Evolutionary conservation across 2,888 invertebrate species (phyloP), one percentile per base, ranked within the genome.

Genomic region (Tiliacea citrago): DNA sequence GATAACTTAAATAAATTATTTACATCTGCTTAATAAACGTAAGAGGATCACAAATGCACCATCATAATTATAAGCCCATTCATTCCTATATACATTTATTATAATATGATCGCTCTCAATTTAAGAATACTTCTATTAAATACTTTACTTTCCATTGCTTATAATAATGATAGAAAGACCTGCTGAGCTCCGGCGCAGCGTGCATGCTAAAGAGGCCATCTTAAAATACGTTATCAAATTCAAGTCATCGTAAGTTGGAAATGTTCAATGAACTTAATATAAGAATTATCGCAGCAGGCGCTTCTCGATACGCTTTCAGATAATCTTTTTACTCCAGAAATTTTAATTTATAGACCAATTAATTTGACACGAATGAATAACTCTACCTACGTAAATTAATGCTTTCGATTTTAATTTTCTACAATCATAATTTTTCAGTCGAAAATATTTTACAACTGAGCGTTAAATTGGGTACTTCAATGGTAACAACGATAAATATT

Each of bases 1-100:
- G 84, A 89, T 93, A 94, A 94, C 95, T 95, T 95, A 95, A 91
- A 91, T 84, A 94, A 94, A 94, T 91, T 96, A 95, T 96, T 94
- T 96, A 96, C 96, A 96, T 89, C 90, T 86, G 93, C 90, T 92
- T 91, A 90, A 74, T 90, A 86, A 93, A 92, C 88, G 82, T 91
- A 94, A 91, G 89, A 91, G 87, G 94, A 91, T 93, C 91, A 92
- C 92, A 94, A 94, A 94, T 93, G 93, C 92, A 94, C 92, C 92
- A 86, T 90, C 90, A 89, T 88, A 85, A 86, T 89, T 89, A 88
- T 91, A 94, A 95, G 94, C 94, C 93, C 94, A 93, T 92, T 93
- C 91, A 93, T 89, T 86, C 90, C 89, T 94, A 94, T 94, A 90
- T 93, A 93, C 93, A 93, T 86, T 86, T 85, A 91, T 91, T 89